Percentiles rank a stretch among this genome's conserved stretches.
phyloP scores from a whole-genome alignment of 2,113 vertebrate genomes.

The Pelecanoides urinatrix region DNA sequence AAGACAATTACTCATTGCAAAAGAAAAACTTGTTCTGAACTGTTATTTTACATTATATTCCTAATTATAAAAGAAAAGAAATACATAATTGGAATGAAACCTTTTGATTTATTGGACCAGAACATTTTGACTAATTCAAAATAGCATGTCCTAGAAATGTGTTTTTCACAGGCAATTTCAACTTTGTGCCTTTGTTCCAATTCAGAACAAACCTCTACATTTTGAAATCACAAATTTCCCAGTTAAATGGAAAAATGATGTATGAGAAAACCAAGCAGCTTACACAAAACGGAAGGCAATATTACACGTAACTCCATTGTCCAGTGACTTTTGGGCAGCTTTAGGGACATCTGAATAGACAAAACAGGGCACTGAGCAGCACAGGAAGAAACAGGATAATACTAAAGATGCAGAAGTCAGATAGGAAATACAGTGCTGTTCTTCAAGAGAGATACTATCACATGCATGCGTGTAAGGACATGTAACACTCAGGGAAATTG shows the following conservation, averaged over 20 bases:
- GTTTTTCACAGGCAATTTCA: slow-evolving; percentile 27
- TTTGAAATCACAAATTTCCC: slow-evolving; percentile 3
- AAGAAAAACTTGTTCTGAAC: slow-evolving; percentile 35
- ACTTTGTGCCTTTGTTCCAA: background rate
- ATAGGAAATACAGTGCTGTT: background rate
- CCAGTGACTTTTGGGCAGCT: background rate
- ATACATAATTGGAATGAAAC: slow-evolving; percentile 39
- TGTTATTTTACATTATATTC: slow-evolving; percentile 19
- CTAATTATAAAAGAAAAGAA: slow-evolving; percentile 49
- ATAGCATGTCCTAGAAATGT: slow-evolving; percentile 21
- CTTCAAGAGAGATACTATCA: background rate
- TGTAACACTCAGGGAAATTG: accelerated
- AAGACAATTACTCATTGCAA: slow-evolving; percentile 27
- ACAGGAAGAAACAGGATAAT: background rate
- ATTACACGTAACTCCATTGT: accelerated
- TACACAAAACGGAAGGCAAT: background rate
- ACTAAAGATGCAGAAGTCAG: background rate
- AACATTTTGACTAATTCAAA: slow-evolving; percentile 56
- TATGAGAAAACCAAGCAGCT: background rate
- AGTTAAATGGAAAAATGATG: background rate
- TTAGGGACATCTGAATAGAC: background rate
- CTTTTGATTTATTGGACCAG: slow-evolving; percentile 53
- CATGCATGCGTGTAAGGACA: background rate
- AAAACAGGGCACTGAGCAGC: background rate
- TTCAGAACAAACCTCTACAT: background rate